Evolutionary conservation across 1,140 invertebrate species (phyloP).

Genomic region (Lasioglossum baleicum): DNA sequence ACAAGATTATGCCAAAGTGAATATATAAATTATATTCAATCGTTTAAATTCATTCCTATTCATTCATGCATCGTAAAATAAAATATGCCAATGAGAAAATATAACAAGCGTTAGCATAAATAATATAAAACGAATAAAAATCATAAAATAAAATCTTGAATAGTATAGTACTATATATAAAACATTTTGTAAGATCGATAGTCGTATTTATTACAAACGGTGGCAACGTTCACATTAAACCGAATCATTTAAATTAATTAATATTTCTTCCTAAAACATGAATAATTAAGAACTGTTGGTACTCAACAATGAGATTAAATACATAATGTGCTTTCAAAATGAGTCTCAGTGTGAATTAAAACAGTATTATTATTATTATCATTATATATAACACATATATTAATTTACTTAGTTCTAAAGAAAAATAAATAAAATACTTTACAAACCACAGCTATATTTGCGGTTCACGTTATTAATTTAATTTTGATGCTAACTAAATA

Average conservation of each 20-base stretch:
- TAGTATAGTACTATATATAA: background rate
- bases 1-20: slow-evolving; percentile 16
- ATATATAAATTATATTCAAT: slow-evolving; percentile 1
- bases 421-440: slow-evolving; percentile 61
- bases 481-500: slow-evolving; percentile 39
- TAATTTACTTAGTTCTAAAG: slow-evolving; percentile 47
- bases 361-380: slow-evolving; percentile 8
- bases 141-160: slow-evolving; percentile 1
- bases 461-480: slow-evolving; percentile 20
- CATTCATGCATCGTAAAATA: slow-evolving; percentile 2
- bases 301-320: slow-evolving; percentile 44
- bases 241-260: slow-evolving; percentile 12
- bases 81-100: slow-evolving; percentile 6
- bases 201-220: slow-evolving; percentile 17
- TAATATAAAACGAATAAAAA: slow-evolving; percentile 28
- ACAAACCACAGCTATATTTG: slow-evolving; percentile 21
- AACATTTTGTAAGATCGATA: slow-evolving; percentile 31
- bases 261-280: slow-evolving; percentile 12
- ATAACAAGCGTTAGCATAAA: slow-evolving; percentile 13
- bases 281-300: slow-evolving; percentile 13
- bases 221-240: slow-evolving; percentile 6
- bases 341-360: slow-evolving; percentile 28
- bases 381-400: slow-evolving; percentile 43
- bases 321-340: slow-evolving; percentile 22
- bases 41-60: background rate